A percentile compares a stretch with the other conserved stretches of the same genome.
Conservation (phyloP, 2,797 vertebrate genomes). For the Manis crassicaudata region DNA sequence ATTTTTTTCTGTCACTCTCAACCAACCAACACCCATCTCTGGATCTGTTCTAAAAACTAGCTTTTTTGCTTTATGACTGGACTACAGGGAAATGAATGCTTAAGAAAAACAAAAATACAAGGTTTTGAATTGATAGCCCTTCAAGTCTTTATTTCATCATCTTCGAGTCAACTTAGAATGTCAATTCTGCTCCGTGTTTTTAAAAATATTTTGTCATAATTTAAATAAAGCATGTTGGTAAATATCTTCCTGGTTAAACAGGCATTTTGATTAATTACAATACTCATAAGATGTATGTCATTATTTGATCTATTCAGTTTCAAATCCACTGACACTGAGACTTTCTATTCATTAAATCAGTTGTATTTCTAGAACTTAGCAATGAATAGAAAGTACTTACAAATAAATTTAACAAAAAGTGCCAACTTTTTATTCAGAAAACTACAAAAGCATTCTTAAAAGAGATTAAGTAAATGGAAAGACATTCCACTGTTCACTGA, state of each 20-base stretch:
- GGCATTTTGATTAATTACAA: background rate
- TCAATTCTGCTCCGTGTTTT: too few relatives aligned
- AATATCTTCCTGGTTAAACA: background rate
- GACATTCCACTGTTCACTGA: background rate
- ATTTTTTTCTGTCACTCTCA: background rate
- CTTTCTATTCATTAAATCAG: background rate
- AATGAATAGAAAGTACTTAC: background rate
- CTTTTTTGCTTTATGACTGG: background rate
- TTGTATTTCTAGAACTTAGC: background rate
- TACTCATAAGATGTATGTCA: background rate
- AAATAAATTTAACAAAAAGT: background rate
- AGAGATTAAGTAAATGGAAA: conserved; percentile 4
- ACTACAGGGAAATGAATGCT: background rate
- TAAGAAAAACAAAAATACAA: background rate
- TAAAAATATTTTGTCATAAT: background rate
- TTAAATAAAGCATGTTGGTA: background rate
- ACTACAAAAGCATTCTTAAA: background rate
- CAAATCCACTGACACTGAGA: background rate
- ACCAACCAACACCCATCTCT: background rate
- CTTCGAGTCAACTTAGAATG: background rate
- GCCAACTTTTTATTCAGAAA: background rate
- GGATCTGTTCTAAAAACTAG: background rate
- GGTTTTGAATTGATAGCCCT: background rate
- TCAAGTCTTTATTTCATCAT: background rate
- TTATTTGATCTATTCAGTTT: background rate